A percentile compares a stretch with the other conserved stretches of the same genome.
phyloP scores from a whole-genome alignment of 1,140 invertebrate species.

The Drosophila repletoides region DNA sequence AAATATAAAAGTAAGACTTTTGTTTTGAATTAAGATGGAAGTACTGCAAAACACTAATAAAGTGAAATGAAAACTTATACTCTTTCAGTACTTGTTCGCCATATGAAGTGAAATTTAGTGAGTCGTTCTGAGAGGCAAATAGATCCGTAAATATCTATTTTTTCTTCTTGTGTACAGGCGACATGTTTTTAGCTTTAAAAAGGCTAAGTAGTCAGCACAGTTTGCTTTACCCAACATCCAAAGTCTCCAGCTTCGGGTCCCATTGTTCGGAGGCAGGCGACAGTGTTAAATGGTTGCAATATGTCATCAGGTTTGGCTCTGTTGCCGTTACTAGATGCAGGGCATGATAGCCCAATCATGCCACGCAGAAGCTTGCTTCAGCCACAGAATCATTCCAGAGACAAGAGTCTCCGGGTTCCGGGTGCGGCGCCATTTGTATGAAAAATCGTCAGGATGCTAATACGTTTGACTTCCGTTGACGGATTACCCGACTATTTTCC shows the following conservation, averaged over 20 bases:
- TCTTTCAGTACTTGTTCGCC: no score
- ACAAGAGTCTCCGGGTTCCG: conserved; percentile 5
- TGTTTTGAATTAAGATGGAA: no score
- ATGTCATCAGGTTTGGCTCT: conserved; percentile 73
- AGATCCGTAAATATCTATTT: no score
- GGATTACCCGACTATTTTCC: conserved; percentile 77
- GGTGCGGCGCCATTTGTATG: conserved; percentile 78
- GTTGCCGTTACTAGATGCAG: conserved; percentile 61
- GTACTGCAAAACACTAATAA: no score
- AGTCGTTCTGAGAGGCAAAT: no score
- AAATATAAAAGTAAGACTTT: no score
- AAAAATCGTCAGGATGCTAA: conserved; percentile 82
- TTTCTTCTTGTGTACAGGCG: no score
- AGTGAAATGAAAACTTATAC: no score
- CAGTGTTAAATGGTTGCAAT: conserved; percentile 82
- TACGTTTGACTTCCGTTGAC: conserved; percentile 82
- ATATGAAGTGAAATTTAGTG: no score
- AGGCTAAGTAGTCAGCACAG: no score
- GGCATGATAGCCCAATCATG: conserved; percentile 78
- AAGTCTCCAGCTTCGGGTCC: conserved; percentile 12
- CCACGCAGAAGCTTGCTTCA: conserved; percentile 36
- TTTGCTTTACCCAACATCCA: no score
- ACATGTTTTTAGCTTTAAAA: no score
- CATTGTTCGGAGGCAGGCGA: conserved; percentile 74
- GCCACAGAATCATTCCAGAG: neutral